Evolutionary conservation across 2,888 invertebrate species (phyloP).

Genomic region (Brachynemurus nebulosus): DNA sequence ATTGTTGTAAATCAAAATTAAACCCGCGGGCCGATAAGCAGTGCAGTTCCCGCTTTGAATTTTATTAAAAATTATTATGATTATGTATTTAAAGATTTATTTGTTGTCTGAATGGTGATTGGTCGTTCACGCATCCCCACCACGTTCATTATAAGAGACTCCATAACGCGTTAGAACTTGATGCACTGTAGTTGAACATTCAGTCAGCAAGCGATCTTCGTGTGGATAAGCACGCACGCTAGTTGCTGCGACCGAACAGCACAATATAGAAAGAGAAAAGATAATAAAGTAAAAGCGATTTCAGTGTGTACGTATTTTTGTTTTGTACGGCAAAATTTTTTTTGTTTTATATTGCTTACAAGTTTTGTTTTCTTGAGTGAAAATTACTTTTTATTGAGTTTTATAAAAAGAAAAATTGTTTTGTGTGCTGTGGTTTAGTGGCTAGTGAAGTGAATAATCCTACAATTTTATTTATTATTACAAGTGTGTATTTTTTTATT

Average conservation of each 20-base stretch:
- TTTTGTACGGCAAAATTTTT: not conserved
- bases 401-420: not conserved
- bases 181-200: slow-evolving; percentile 13
- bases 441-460: slow-evolving; percentile 11
- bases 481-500: slow-evolving; percentile 20
- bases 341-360: slow-evolving; percentile 12
- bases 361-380: slow-evolving; percentile 3
- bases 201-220: slow-evolving; percentile 44
- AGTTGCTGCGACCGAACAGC: slow-evolving; percentile 41
- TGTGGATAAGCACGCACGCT: slow-evolving; percentile 37
- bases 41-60: slow-evolving; percentile 1
- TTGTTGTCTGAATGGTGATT: slow-evolving; percentile 1
- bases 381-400: slow-evolving; percentile 1
- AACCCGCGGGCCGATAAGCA: not conserved
- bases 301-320: too few relatives aligned
- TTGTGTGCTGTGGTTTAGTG: slow-evolving; percentile 10
- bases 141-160: not conserved
- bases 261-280: too few relatives aligned
- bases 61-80: too few relatives aligned
- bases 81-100: not conserved
- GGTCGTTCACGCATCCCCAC: not conserved
- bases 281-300: too few relatives aligned
- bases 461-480: slow-evolving; percentile 10
- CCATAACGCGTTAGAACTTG: not conserved
- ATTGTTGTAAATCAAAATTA: not conserved